Base-by-base conservation (phyloP, 1,140 invertebrate species). In the Pseudachorutes palmiensis region DNA sequence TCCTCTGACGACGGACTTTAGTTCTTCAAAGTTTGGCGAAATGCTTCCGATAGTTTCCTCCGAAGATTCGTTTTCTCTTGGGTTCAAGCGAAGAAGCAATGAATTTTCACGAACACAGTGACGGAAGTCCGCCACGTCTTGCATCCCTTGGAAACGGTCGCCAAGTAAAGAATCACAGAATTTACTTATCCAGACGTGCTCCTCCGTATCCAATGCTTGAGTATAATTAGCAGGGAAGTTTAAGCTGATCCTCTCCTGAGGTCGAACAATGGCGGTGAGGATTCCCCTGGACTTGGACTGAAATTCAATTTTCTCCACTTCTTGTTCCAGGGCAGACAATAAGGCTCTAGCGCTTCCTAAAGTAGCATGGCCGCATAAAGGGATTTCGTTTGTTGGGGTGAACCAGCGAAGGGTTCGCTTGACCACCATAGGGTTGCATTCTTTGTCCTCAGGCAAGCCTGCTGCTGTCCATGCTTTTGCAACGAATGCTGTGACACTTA, bases 331-430 rank as follows among this genome's bases (percentile, higher is more conserved):
- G 36, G 16, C 22, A 65, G 9, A 61, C n/a, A 14, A 32, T 65
- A 22, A 0, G 67, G 81, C 79, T 30, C 81, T 78, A 5, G 84
- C 77, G 2, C 83, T 77, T 0, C 84, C 84, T 14, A 86, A 67
- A 0, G 84, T 85, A n/a, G 82, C 84, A 75, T 85, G 84, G 14
- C 84, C 84, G 78, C 85, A 85, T 2, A 86, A 74, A 16, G 77
- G 69, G 2, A 86, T 82, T 75, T 86, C 84, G 65, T 74, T 78
- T 3, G 76, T 78, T 29, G 85, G 84, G 2, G 84, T 84, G 72
- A 86, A 86, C 84, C 84, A 86, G 19, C 83, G 76, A 1, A 86
- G 74, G n/a, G 66, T 69, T 62, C 72, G 68, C 14, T 29, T 28
- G 24, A 48, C 33, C n/a, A n/a, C n/a, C n/a, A n/a, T n/a, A n/a